A percentile compares a stretch with the other conserved stretches of the same genome.
Evolutionary conservation across 2,888 invertebrate genomes (phyloP).

Genomic region (Empis livida): DNA sequence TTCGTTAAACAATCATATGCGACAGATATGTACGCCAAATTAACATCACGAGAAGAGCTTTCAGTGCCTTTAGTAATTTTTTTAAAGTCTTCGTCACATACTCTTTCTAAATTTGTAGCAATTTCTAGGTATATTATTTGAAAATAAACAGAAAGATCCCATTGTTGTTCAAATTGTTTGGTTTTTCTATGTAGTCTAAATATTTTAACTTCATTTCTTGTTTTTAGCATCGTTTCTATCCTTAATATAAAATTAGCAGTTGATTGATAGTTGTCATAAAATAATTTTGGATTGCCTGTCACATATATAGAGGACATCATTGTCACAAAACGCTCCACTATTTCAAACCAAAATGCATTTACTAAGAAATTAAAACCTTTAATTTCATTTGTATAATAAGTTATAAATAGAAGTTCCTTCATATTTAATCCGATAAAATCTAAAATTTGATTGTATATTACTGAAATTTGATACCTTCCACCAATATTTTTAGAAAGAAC

Average conservation of each 20-base stretch:
- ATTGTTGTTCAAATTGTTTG: slow-evolving; percentile 60
- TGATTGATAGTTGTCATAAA: slow-evolving; percentile 61
- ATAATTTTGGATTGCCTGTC: slow-evolving; percentile 73
- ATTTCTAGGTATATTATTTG: slow-evolving; percentile 77
- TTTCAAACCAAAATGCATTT: slow-evolving; percentile 70
- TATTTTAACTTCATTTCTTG: slow-evolving; percentile 41
- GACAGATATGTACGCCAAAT: no score
- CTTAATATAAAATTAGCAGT: slow-evolving; percentile 56
- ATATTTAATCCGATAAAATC: slow-evolving; percentile 51
- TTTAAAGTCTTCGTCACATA: slow-evolving; percentile 6
- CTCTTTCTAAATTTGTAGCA: slow-evolving; percentile 40
- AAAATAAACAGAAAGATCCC: slow-evolving; percentile 85
- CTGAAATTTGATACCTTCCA: slow-evolving; percentile 37
- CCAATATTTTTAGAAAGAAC: no score
- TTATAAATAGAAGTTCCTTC: slow-evolving; percentile 37
- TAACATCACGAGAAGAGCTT: background rate
- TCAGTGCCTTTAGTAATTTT: slow-evolving; percentile 6
- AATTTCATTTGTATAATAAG: slow-evolving; percentile 28
- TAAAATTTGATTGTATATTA: slow-evolving; percentile 52
- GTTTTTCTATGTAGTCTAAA: slow-evolving; percentile 53
- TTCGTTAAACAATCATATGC: slow-evolving; percentile 38
- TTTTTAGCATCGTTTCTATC: slow-evolving; percentile 45
- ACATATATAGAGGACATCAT: slow-evolving; percentile 68
- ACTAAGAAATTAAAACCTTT: slow-evolving; percentile 58
- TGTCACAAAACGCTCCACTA: slow-evolving; percentile 60